phyloP scores from a whole-genome alignment of 2,888 invertebrate species.

The Caenorhabditis sulstoni region DNA sequence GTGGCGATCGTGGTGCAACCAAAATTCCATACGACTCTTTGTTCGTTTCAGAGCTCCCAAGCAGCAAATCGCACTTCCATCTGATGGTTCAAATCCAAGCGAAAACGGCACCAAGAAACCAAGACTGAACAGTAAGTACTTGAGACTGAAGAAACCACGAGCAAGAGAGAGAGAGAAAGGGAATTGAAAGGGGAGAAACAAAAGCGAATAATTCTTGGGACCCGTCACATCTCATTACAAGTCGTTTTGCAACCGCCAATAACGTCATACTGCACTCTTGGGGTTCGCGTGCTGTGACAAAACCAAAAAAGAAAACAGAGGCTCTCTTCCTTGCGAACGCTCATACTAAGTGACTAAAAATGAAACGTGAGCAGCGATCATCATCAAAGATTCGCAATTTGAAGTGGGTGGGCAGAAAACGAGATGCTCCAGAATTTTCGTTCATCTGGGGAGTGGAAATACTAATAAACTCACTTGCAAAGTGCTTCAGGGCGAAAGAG shows the following conservation, averaged over 20 bases:
- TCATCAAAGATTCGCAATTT: constrained; percentile 15
- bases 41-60: constrained; percentile 51
- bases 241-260: constrained; percentile 49
- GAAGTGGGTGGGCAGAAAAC: constrained; percentile 15
- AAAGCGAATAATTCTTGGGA: constrained; percentile 25
- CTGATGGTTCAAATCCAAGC: constrained; percentile 29
- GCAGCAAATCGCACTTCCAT: constrained; percentile 42
- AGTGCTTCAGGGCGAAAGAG: constrained; percentile 60
- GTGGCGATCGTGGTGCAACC: constrained; percentile 70
- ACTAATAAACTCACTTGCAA: constrained; percentile 61
- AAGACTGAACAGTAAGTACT: constrained; percentile 40
- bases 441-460: constrained; percentile 48
- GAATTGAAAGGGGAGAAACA: constrained; percentile 10
- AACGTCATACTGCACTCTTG: constrained; percentile 54
- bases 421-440: constrained; percentile 11
- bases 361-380: constrained; percentile 22
- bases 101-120: constrained; percentile 11
- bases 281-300: constrained; percentile 10
- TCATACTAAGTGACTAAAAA: not conserved
- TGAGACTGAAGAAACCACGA: not conserved
- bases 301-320: constrained; percentile 12
- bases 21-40: constrained; percentile 69
- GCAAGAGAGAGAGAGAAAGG: not conserved
- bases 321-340: too few species aligned
- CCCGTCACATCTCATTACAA: constrained; percentile 57